A percentile compares a stretch with the other conserved stretches of the same genome.
These are phyloP conservation scores for Lontra canadensis DNA, from an alignment of 2,113 vertebrate genomes.

Conservation along the genomic window DNA sequence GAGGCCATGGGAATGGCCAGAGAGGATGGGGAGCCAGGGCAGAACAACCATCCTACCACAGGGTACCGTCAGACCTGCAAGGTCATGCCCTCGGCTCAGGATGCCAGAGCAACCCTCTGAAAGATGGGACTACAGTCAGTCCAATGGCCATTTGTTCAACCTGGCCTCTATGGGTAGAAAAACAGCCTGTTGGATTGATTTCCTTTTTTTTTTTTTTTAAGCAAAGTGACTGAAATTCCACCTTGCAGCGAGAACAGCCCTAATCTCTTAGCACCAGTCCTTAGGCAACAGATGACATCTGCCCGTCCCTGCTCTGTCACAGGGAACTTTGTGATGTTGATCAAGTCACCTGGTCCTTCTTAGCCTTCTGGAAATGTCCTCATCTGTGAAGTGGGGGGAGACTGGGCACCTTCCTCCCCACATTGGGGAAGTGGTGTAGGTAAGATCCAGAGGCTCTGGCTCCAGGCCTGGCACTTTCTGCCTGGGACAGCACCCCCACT, in stretches of 20 bases:
- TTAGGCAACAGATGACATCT: background rate
- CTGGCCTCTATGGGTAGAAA: background rate
- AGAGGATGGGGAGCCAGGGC: rapidly evolving
- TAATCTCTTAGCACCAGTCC: background rate
- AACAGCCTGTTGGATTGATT: constrained; percentile 32
- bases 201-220: background rate
- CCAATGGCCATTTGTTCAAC: constrained; percentile 34
- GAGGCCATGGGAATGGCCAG: background rate
- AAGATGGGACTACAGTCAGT: background rate
- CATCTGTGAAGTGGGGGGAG: background rate
- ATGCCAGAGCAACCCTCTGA: background rate
- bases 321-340: background rate
- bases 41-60: background rate
- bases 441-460: rapidly evolving
- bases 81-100: background rate
- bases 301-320: background rate
- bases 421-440: background rate
- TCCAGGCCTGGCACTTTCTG: background rate
- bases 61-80: background rate
- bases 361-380: background rate
- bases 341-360: background rate
- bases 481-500: background rate
- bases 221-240: background rate
- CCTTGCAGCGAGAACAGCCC: background rate
- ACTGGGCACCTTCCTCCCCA: background rate